Base-by-base conservation (phyloP, 2,797 vertebrate species). In the Fringilla coelebs region DNA sequence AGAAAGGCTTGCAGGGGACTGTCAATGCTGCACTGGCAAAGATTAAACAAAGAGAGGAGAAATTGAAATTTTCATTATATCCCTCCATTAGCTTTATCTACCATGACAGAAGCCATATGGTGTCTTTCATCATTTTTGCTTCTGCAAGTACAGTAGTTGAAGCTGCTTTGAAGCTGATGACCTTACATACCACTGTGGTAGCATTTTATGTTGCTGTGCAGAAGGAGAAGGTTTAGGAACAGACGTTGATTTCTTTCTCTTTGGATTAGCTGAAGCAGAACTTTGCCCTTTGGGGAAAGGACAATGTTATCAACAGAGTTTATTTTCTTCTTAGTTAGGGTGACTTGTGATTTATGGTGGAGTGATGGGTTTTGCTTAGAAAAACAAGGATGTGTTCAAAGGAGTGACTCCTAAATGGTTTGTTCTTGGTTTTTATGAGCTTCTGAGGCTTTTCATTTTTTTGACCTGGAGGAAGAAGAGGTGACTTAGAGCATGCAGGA, bases 41-140 rank as follows among this genome's bases (percentile, higher is more conserved):
- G 84, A 88, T 89, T 82, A 97, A 95, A 92, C 61, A 90, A 88
- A 94, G 91, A 66, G 41, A 91, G 81, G 71, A 72, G 92, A 83
- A 94, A 96, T 49, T 85, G 66, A 91, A 67, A 94, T 94, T 96
- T 96, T 97, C 90, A 66, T 89, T 90, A 70, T 52, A 65, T 93
- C 85, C 70, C 29, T 95, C 85, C 68, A 40, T 95, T 95, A 94
- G 74, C 84, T 96, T 93, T 96, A 89, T 97, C 80, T 94, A 77
- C 96, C 89, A 52, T 96, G 92, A 97, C 78, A 93, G 88, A 94
- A 96, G 95, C 81, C 96, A 96, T 97, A 96, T 97, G 87, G 94
- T 93, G 78, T 92, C 95, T 96, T 94, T 96, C 77, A 96, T 95
- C 68, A 49, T 95, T 96, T 96, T 94, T 96, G 60, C 85, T 94